These are phyloP conservation scores for Pterois miles DNA, from an alignment of 2,797 vertebrate species.

Conservation along the genomic window DNA sequence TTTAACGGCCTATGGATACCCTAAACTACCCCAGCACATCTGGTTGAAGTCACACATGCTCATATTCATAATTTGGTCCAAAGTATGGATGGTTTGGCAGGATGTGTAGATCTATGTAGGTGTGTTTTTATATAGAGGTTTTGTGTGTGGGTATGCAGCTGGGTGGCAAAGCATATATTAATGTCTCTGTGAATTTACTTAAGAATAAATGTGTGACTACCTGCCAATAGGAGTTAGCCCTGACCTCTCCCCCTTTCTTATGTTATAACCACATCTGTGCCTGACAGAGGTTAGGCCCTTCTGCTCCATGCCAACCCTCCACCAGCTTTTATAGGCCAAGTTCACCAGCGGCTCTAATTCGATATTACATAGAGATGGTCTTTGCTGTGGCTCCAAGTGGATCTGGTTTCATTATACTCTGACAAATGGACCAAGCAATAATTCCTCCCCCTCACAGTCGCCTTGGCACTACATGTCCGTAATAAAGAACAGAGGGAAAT, in stretches of 20 bases:
- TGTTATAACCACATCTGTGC: slow-evolving; percentile 38
- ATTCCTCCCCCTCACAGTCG: slow-evolving; percentile 28
- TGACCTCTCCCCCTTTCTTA: slow-evolving; percentile 25
- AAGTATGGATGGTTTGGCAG: slow-evolving; percentile 27
- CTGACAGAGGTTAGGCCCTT: slow-evolving; percentile 16
- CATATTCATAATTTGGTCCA: slow-evolving; percentile 36
- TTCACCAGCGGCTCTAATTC: slow-evolving; percentile 25
- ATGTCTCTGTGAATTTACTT: slow-evolving; percentile 22
- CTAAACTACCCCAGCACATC: slow-evolving; percentile 66
- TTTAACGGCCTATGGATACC: slow-evolving; percentile 69
- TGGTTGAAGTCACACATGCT: slow-evolving; percentile 64
- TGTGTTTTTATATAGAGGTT: slow-evolving; percentile 47
- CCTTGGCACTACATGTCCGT: slow-evolving; percentile 8
- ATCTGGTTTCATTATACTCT: slow-evolving; percentile 53
- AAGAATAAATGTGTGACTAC: slow-evolving; percentile 27
- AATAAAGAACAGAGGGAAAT: slow-evolving; percentile 47
- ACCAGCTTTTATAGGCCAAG: slow-evolving; percentile 18
- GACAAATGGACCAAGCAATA: slow-evolving; percentile 61
- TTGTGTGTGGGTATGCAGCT: slow-evolving; percentile 19
- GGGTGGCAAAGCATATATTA: slow-evolving; percentile 32
- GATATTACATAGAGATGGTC: slow-evolving; percentile 27
- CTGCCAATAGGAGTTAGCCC: slow-evolving; percentile 21
- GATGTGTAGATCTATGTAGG: slow-evolving; percentile 25
- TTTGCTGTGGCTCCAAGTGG: slow-evolving; percentile 26
- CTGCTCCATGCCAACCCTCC: slow-evolving; percentile 31